Evolutionary conservation across 1,140 invertebrate species (phyloP).

Genomic region (Lepeophtheirus salmonis): DNA sequence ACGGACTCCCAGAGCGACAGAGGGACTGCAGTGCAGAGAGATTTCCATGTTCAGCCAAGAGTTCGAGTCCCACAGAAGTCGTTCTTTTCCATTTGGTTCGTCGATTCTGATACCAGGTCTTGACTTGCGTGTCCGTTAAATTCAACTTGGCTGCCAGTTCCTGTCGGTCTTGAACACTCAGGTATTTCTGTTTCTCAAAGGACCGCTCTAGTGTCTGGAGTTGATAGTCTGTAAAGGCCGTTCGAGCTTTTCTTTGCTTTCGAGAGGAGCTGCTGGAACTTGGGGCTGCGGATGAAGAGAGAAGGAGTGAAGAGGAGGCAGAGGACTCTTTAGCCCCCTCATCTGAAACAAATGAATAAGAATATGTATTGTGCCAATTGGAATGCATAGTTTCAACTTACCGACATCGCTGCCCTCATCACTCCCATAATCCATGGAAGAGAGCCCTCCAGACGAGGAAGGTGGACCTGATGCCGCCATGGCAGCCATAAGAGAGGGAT

Average conservation of each 20-base stretch:
- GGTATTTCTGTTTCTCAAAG: constrained; percentile 94
- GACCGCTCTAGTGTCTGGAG: constrained; percentile 88
- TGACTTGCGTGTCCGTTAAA: constrained; percentile 93
- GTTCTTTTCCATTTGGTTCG: constrained; percentile 99
- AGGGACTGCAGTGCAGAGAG: constrained; percentile 87
- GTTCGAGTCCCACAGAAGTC: constrained; percentile 83
- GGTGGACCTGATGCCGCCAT: background rate
- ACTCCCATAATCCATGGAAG: background rate
- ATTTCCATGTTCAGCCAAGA: constrained; percentile 90
- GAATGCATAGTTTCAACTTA: background rate
- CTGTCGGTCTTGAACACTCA: constrained; percentile 95
- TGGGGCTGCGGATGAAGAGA: too few relatives aligned
- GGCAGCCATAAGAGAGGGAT: background rate
- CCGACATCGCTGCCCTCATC: background rate
- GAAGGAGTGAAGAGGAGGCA: background rate
- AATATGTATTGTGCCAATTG: too few relatives aligned
- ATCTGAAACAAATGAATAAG: background rate
- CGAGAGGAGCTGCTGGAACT: background rate
- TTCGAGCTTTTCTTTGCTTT: constrained; percentile 90
- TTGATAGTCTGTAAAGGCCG: constrained; percentile 95
- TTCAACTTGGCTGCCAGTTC: constrained; percentile 87
- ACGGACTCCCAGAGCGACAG: constrained; percentile 18
- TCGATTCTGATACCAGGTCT: constrained; percentile 98
- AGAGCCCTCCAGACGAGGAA: background rate
- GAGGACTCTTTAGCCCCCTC: background rate